Percentiles rank a stretch among this genome's conserved stretches.
phyloP scores from a whole-genome alignment of 2,888 invertebrate genomes.

The Busseola fusca region DNA sequence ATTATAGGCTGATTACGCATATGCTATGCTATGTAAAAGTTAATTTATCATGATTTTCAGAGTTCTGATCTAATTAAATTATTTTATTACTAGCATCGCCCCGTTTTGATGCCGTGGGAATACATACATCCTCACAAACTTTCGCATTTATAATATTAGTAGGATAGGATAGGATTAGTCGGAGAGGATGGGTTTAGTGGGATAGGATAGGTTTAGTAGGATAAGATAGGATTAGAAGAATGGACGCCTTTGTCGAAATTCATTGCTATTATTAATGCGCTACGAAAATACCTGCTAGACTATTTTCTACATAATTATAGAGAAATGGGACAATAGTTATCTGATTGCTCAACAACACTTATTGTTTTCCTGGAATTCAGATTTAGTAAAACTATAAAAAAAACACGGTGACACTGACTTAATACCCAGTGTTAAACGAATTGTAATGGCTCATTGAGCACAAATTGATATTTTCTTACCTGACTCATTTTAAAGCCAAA shows the following conservation, averaged over 20 bases:
- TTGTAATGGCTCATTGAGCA: conserved; percentile 27
- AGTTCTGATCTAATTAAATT: not conserved
- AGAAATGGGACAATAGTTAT: not conserved
- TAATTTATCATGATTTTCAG: not conserved
- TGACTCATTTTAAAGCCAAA: conserved; percentile 42
- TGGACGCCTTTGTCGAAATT: not conserved
- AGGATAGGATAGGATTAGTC: too few relatives aligned
- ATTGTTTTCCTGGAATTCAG: too few relatives aligned
- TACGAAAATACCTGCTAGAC: not conserved
- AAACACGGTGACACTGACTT: conserved; percentile 11
- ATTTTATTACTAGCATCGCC: not conserved
- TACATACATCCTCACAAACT: too few relatives aligned
- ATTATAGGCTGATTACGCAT: not conserved
- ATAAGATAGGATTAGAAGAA: too few relatives aligned
- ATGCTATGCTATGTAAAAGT: not conserved
- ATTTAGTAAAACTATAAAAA: not conserved
- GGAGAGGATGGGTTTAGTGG: too few relatives aligned
- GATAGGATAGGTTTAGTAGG: too few relatives aligned
- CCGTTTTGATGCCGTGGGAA: too few relatives aligned
- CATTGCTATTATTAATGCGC: too few relatives aligned
- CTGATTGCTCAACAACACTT: not conserved
- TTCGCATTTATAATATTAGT: too few relatives aligned
- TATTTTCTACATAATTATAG: not conserved
- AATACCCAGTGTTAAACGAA: conserved; percentile 28
- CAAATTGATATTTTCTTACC: conserved; percentile 29